Percentiles rank a stretch among this genome's conserved stretches.
These are phyloP conservation scores for Sciurus vulgaris DNA, from an alignment of 2,797 vertebrate genomes.

Conservation along the genomic window DNA sequence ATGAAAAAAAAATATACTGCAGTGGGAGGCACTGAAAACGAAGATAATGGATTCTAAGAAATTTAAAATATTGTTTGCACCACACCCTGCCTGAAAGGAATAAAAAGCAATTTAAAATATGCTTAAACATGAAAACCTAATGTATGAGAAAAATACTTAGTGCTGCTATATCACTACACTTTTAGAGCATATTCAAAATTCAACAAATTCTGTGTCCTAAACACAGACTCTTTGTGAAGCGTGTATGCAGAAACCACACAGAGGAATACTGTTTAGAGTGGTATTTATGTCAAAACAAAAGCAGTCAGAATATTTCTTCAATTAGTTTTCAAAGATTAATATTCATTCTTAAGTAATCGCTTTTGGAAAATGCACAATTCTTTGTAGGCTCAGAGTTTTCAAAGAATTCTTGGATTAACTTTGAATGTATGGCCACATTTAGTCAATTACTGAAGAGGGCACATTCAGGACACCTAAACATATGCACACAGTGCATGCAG, in stretches of 20 bases:
- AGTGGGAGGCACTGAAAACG: neutral
- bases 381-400: neutral
- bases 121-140: neutral
- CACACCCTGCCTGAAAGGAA: neutral
- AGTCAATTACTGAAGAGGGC: neutral
- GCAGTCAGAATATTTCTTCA: constrained; percentile 1
- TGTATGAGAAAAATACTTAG: neutral
- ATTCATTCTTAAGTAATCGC: constrained; percentile 52
- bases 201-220: neutral
- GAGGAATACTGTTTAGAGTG: neutral
- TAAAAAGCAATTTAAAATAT: neutral
- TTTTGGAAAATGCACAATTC: constrained; percentile 50
- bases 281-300: neutral
- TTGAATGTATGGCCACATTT: neutral
- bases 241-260: neutral
- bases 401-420: neutral
- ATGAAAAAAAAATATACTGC: neutral
- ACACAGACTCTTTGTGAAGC: neutral
- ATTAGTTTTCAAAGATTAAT: constrained; percentile 53
- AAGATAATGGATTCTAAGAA: neutral
- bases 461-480: neutral
- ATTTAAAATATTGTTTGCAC: constrained; percentile 2
- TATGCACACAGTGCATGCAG: neutral
- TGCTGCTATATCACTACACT: neutral
- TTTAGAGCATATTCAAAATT: neutral